Conservation (phyloP, 2,797 vertebrate genomes). For the Gadopsis marmoratus region DNA sequence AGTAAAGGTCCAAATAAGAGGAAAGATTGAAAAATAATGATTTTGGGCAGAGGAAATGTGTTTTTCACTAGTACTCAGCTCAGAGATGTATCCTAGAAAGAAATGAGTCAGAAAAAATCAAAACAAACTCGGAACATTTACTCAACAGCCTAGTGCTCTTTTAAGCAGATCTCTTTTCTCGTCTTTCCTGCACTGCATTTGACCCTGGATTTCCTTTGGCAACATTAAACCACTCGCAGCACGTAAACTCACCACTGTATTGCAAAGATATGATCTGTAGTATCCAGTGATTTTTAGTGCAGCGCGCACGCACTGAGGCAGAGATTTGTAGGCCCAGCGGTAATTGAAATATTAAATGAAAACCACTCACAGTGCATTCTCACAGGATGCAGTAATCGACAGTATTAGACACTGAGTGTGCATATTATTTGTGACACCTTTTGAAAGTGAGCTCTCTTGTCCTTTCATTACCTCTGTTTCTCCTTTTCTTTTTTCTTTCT, state of each 20-base stretch:
- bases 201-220: slow-evolving; percentile 31
- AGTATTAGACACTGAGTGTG: slow-evolving; percentile 50
- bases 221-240: slow-evolving; percentile 38
- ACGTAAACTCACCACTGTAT: slow-evolving; percentile 37
- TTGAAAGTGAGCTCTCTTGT: slow-evolving; percentile 40
- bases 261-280: slow-evolving; percentile 49
- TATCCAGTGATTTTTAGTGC: slow-evolving; percentile 49
- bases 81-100: background rate
- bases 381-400: slow-evolving; percentile 59
- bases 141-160: slow-evolving; percentile 5
- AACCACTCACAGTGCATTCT: slow-evolving; percentile 67
- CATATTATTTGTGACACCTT: slow-evolving; percentile 62
- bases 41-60: background rate
- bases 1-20: background rate
- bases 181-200: slow-evolving; percentile 22
- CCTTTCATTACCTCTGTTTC: slow-evolving; percentile 23
- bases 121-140: slow-evolving; percentile 28
- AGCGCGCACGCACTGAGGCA: slow-evolving; percentile 42
- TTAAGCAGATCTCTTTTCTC: slow-evolving; percentile 16
- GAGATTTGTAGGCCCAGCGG: slow-evolving; percentile 34
- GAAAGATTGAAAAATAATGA: background rate
- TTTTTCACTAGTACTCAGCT: background rate
- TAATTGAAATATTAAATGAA: slow-evolving; percentile 78
- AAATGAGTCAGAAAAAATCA: background rate
- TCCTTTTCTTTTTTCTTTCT: background rate